Evolutionary conservation across 2,797 vertebrate genomes (phyloP).

Genomic region (Rhinoraja longicauda): DNA sequence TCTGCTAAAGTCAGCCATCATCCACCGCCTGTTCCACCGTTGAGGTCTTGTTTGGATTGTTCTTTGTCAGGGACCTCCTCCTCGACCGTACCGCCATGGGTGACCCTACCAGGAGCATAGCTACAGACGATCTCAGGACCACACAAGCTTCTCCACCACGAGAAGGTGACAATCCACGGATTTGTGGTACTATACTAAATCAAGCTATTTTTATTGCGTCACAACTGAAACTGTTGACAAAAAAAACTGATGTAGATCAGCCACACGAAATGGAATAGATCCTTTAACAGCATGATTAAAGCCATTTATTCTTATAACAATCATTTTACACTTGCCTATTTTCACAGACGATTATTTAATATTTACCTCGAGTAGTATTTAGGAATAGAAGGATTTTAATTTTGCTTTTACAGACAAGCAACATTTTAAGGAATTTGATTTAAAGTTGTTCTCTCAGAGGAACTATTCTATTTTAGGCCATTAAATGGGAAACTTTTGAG

Average conservation of each 20-base stretch:
- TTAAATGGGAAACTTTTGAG: not conserved
- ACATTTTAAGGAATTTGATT: not conserved
- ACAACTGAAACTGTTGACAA: not conserved
- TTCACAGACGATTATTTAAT: not conserved
- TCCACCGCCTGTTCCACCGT: too few relatives aligned
- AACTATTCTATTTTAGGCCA: not conserved
- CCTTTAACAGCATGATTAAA: not conserved
- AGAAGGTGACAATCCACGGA: too few relatives aligned
- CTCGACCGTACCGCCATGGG: too few relatives aligned
- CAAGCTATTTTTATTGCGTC: not conserved
- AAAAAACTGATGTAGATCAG: not conserved
- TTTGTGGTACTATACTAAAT: not conserved
- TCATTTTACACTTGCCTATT: not conserved
- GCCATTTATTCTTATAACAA: not conserved
- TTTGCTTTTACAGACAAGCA: not conserved
- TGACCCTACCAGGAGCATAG: too few relatives aligned
- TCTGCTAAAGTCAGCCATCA: too few relatives aligned
- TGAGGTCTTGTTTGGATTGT: too few relatives aligned
- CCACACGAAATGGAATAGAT: not conserved
- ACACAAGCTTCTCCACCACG: too few relatives aligned
- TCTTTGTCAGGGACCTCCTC: too few relatives aligned
- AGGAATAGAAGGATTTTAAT: not conserved
- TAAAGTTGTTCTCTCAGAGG: not conserved
- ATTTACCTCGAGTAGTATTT: not conserved
- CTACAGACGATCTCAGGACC: too few relatives aligned